Evolutionary conservation across 1,140 invertebrate species (phyloP).

Genomic region (Drosophila repleta): DNA sequence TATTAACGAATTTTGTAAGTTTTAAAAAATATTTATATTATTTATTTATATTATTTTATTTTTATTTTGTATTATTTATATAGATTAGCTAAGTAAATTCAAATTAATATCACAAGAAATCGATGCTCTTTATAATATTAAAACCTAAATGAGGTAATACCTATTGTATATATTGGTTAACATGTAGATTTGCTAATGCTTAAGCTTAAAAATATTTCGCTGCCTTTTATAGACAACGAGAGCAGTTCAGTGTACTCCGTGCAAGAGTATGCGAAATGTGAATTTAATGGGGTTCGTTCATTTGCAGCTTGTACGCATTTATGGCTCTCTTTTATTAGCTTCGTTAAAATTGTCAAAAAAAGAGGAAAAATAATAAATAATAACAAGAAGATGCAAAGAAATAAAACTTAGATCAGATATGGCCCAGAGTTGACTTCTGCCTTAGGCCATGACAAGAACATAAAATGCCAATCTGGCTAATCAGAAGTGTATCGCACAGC

Average conservation of each 20-base stretch:
- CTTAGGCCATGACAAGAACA: conserved; percentile 12
- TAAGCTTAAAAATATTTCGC: background rate
- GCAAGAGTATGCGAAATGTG: conserved; percentile 19
- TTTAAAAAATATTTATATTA: no score
- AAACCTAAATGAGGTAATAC: background rate
- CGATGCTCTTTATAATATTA: no score
- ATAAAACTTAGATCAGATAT: conserved; percentile 19
- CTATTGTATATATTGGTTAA: background rate
- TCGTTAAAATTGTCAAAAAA: conserved; percentile 56
- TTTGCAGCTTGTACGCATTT: conserved; percentile 18
- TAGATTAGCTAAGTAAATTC: no score
- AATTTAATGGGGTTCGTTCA: conserved; percentile 52
- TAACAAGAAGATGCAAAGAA: conserved; percentile 22
- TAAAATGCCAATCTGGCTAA: conserved; percentile 37
- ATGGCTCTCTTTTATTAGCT: conserved; percentile 32
- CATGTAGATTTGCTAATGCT: background rate
- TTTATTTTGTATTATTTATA: no score
- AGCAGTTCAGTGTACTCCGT: background rate
- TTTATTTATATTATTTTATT: no score
- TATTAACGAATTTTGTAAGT: no score
- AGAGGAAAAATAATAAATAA: background rate
- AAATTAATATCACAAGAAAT: no score
- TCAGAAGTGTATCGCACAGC: conserved; percentile 44
- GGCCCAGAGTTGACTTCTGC: conserved; percentile 20
- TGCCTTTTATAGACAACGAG: conserved; percentile 6